A percentile compares a stretch with the other conserved stretches of the same genome.
phyloP scores from a whole-genome alignment of 2,888 invertebrate species.

The Drosophila cognata region DNA sequence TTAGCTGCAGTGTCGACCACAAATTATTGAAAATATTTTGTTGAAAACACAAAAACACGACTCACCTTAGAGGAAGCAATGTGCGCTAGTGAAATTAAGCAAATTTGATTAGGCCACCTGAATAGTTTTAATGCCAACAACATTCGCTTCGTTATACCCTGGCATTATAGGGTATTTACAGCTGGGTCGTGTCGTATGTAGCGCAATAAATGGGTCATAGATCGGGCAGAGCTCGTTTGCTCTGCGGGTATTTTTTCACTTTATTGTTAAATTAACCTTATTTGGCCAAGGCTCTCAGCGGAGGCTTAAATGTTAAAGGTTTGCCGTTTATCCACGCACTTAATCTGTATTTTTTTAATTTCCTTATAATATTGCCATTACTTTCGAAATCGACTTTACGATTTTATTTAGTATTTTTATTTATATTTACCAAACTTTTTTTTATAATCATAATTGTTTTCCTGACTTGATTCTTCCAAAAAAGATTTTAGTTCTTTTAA shows the following conservation, averaged over 20 bases:
- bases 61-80: conserved; percentile 6
- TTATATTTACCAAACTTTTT: not conserved
- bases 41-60: conserved; percentile 1
- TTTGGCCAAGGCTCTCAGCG: not conserved
- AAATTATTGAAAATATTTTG: conserved; percentile 25
- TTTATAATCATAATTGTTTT: not conserved
- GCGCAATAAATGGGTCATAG: not conserved
- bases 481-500: not conserved
- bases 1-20: conserved; percentile 20
- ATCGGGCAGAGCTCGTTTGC: not conserved
- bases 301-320: not conserved
- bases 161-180: not conserved
- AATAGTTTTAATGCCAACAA: conserved; percentile 38
- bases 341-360: not conserved
- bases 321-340: not conserved
- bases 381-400: not conserved
- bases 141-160: conserved; percentile 4
- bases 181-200: not conserved
- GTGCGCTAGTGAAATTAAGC: conserved; percentile 20
- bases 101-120: conserved; percentile 30
- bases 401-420: no score
- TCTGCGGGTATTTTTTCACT: not conserved
- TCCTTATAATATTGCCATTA: not conserved
- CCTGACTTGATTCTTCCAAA: not conserved
- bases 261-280: not conserved